Evolutionary conservation across 2,888 invertebrate species (phyloP).

Genomic region (Charanyca ferruginea): DNA sequence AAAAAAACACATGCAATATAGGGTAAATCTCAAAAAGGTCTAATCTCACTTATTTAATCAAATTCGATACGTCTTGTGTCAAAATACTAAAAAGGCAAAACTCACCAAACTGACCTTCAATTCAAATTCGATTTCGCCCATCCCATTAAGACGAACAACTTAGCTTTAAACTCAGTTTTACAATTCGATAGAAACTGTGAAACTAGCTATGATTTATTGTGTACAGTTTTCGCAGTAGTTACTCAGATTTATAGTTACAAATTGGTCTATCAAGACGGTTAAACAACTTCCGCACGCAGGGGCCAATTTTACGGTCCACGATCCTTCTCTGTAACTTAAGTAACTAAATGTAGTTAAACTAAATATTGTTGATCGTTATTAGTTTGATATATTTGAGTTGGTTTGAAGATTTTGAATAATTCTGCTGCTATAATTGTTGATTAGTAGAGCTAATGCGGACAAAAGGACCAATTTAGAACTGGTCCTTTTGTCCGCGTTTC

Average conservation of each 20-base stretch:
- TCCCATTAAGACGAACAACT: conserved; percentile 51
- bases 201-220: conserved; percentile 60
- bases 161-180: conserved; percentile 58
- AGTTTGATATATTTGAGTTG: conserved; percentile 41
- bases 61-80: conserved; percentile 14
- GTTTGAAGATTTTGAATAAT: conserved; percentile 38
- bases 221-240: conserved; percentile 57
- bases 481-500: neutral
- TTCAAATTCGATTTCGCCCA: conserved; percentile 46
- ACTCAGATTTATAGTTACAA: conserved; percentile 65
- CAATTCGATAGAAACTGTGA: conserved; percentile 42
- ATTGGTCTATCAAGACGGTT: conserved; percentile 65
- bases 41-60: neutral
- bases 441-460: conserved; percentile 5
- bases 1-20: no score
- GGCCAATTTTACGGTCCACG: conserved; percentile 60
- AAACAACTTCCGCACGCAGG: conserved; percentile 65
- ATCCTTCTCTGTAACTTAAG: conserved; percentile 42
- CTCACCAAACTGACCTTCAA: conserved; percentile 26
- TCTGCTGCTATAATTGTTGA: neutral
- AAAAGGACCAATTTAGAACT: no score
- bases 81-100: conserved; percentile 17
- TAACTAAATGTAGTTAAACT: conserved; percentile 41
- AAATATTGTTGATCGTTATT: conserved; percentile 49
- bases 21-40: conserved; percentile 15